Base-by-base conservation (phyloP, 2,888 invertebrate species). In the Tenthredo distinguenda region DNA sequence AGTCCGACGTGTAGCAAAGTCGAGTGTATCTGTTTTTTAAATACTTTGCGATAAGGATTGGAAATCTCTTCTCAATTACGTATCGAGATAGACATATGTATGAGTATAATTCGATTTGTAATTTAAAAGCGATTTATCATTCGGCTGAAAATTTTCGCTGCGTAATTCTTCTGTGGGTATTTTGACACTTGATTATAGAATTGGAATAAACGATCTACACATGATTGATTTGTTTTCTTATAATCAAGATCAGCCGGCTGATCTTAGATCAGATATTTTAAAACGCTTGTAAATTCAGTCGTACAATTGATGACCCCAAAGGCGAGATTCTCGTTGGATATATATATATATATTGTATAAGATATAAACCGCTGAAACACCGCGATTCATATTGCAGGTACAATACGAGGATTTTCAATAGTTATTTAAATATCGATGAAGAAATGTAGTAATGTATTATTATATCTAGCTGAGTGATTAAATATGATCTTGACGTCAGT, bases 201-300 rank as follows among this genome's bases (percentile, higher is more conserved):
- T 77, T 18, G 31, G 15, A 77, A 74, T 21, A 43, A 34, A 40
- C 37, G 37, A 37, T 40, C n/a, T 58, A 21, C 4, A 62, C 21
- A 26, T 81, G 58, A 81, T 58, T 62, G 81, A 62, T 58, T 40
- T 37, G 21, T 15, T n/a, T 37, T 62, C 5, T 26, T 18, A 31
- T 55, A 18, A 55, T 77, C 47, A 77, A 50, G 34, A 77, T 77
- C 34, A 9, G 34, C 18, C 0, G 10, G 18, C 26, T 34, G 77
- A 77, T 77, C 77, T 55, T 77, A 31, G 31, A 31, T 50, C 47
- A 55, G 31, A 62, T 81, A 62, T 62, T 62, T 15, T 37, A 21
- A 18, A 50, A 77, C 18, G 77, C 15, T 26, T 62, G 10, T n/a
- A n/a, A n/a, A 34, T 58, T 81, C n/a, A 55, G 31, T 34, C 21